These are phyloP conservation scores for Diabrotica virgifera DNA, from an alignment of 1,140 invertebrate genomes.

Conservation along the genomic window DNA sequence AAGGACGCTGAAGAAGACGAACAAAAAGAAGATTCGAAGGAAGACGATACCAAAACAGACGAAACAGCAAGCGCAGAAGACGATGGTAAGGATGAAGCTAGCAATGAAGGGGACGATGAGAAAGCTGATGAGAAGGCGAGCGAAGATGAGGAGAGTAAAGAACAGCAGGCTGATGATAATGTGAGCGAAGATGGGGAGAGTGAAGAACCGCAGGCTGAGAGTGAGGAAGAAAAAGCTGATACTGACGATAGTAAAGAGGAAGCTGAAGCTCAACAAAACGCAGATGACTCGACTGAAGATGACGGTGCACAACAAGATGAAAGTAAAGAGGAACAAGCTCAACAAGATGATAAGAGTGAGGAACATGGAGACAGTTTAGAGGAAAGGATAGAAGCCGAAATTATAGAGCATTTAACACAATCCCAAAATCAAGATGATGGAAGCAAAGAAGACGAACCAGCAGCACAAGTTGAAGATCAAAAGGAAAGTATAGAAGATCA, in stretches of 20 bases:
- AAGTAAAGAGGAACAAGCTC: constrained; percentile 13
- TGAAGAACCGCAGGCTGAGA: constrained; percentile 7
- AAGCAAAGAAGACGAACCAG: constrained; percentile 41
- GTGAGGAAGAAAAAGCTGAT: constrained; percentile 36
- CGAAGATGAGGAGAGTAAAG: constrained; percentile 19
- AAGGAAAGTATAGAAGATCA: constrained; percentile 22
- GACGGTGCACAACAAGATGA: constrained; percentile 6
- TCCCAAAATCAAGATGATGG: constrained; percentile 3
- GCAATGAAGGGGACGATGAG: constrained; percentile 22
- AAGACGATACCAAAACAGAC: constrained; percentile 9
- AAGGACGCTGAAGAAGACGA: constrained; percentile 10
- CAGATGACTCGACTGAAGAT: constrained; percentile 28
- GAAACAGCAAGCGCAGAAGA: constrained; percentile 10
- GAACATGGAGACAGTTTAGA: constrained; percentile 10
- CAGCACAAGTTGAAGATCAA: constrained; percentile 25
- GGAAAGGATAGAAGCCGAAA: constrained; percentile 17
- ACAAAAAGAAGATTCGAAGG: constrained; percentile 9
- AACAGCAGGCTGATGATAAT: constrained; percentile 10
- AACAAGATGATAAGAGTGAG: constrained; percentile 22
- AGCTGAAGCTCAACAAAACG: constrained; percentile 5
- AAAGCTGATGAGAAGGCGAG: constrained; percentile 12
- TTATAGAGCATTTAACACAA: constrained; percentile 26
- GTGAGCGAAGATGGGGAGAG: constrained; percentile 18
- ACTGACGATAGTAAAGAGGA: constrained; percentile 19
- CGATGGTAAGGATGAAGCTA: constrained; percentile 21